Evolutionary conservation across 2,888 invertebrate species (phyloP).

Genomic region (Drosophila gaucha): DNA sequence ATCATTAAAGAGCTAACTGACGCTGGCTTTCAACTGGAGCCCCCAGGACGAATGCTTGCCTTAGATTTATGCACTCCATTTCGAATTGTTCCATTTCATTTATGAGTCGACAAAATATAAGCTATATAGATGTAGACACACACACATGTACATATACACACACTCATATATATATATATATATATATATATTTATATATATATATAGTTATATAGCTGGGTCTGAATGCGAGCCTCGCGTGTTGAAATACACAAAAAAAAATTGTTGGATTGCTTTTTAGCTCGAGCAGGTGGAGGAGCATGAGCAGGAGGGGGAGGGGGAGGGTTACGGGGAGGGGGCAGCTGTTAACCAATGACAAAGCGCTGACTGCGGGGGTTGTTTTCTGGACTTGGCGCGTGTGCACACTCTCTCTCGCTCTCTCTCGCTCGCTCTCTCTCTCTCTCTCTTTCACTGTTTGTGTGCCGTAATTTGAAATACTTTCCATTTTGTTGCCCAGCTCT

Average conservation of each 20-base stretch:
- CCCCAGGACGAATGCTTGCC: constrained; percentile 12
- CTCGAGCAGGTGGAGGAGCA: constrained; percentile 24
- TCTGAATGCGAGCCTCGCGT: constrained; percentile 62
- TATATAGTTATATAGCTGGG: background rate
- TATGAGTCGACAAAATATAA: constrained; percentile 65
- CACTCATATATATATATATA: background rate
- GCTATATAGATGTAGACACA: constrained; percentile 17
- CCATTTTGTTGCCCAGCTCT: constrained; percentile 66
- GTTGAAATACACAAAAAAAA: constrained; percentile 62
- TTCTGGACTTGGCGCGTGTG: constrained; percentile 70
- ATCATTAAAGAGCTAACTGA: constrained; percentile 71
- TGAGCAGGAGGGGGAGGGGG: background rate
- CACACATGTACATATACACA: constrained; percentile 1
- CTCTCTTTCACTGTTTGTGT: constrained; percentile 37
- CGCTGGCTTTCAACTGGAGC: constrained; percentile 46
- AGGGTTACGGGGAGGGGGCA: constrained; percentile 20
- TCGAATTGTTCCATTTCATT: constrained; percentile 62
- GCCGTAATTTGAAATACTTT: constrained; percentile 77
- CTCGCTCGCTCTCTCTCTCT: constrained; percentile 6
- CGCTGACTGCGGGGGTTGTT: constrained; percentile 62
- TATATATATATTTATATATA: background rate
- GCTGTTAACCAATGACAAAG: constrained; percentile 76
- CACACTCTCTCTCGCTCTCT: constrained; percentile 7
- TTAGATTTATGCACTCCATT: constrained; percentile 58
- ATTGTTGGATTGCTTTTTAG: constrained; percentile 72